phyloP scores from a whole-genome alignment of 2,113 vertebrate species.

The Clarias macrocephalus region DNA sequence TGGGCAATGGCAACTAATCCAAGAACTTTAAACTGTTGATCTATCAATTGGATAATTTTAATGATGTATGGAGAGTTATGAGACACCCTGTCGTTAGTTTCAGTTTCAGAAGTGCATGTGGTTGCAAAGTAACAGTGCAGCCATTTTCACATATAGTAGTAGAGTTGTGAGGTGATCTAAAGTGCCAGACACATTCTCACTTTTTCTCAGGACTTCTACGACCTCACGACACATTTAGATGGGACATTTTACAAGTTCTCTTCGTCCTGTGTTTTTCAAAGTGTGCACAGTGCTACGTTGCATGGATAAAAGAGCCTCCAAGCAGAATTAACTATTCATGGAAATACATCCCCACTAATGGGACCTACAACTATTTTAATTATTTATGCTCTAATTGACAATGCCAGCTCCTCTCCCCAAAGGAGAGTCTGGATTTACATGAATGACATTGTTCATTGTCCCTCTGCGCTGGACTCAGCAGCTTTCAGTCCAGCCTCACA shows the following conservation, averaged over 20 bases:
- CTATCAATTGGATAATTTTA: too few relatives aligned
- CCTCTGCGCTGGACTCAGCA: conserved; percentile 11
- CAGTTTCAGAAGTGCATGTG: background rate
- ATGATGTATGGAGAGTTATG: too few relatives aligned
- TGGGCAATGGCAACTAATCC: too few relatives aligned
- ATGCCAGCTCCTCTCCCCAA: conserved; percentile 24
- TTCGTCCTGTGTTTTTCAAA: conserved; percentile 15
- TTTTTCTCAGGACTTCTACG: background rate
- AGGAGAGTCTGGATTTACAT: conserved; percentile 50
- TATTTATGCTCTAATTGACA: conserved; percentile 58
- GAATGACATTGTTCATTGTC: conserved; percentile 46
- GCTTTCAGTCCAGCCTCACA: background rate
- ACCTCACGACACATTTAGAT: background rate
- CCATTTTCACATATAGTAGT: background rate
- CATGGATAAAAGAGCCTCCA: conserved; percentile 36
- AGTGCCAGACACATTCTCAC: background rate
- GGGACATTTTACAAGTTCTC: background rate
- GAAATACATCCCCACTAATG: conserved; percentile 56
- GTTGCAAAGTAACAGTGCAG: background rate
- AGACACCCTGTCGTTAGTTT: too few relatives aligned
- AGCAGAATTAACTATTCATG: conserved; percentile 56
- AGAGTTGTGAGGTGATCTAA: background rate
- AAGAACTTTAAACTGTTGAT: too few relatives aligned
- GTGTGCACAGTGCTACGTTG: conserved; percentile 8
- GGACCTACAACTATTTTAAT: conserved; percentile 55